These are phyloP conservation scores for Pteropus rufus DNA, from an alignment of 2,797 vertebrate genomes.

Conservation along the genomic window DNA sequence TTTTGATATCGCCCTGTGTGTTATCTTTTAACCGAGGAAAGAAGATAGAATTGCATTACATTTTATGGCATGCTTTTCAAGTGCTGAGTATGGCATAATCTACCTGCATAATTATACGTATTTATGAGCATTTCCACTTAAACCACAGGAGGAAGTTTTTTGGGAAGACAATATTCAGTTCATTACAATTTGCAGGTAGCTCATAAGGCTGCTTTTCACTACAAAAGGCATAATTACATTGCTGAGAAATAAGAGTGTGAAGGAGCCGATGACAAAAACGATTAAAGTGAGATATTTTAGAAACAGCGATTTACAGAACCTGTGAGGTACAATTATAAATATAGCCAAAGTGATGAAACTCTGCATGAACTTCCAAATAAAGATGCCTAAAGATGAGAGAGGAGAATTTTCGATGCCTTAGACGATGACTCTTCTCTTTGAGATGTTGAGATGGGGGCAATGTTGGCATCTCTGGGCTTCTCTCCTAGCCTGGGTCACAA, in stretches of 20 bases:
- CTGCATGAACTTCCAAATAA: conserved; percentile 8
- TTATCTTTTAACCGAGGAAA: neutral
- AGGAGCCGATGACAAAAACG: neutral
- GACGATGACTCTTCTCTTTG: conserved; percentile 50
- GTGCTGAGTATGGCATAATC: neutral
- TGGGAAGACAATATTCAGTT: conserved; percentile 25
- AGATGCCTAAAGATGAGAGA: conserved; percentile 52
- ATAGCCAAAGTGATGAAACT: conserved; percentile 49
- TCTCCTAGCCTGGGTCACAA: conserved; percentile 44
- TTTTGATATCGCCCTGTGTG: neutral
- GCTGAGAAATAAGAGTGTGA: neutral
- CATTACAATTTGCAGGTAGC: conserved; percentile 40
- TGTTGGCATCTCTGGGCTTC: neutral
- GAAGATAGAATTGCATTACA: neutral
- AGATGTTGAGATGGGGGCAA: conserved; percentile 45
- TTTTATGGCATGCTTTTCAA: conserved; percentile 30
- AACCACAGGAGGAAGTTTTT: neutral
- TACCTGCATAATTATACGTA: conserved; percentile 23
- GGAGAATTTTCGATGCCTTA: neutral
- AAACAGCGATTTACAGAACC: conserved; percentile 22
- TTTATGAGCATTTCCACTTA: conserved; percentile 41
- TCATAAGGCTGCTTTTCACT: conserved; percentile 45
- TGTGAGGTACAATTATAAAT: conserved; percentile 38
- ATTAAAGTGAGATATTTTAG: conserved; percentile 62
- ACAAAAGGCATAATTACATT: conserved; percentile 17